A percentile compares a stretch with the other conserved stretches of the same genome.
Conservation (phyloP, 2,888 invertebrate genomes). For the Stictocephala bisonia region DNA sequence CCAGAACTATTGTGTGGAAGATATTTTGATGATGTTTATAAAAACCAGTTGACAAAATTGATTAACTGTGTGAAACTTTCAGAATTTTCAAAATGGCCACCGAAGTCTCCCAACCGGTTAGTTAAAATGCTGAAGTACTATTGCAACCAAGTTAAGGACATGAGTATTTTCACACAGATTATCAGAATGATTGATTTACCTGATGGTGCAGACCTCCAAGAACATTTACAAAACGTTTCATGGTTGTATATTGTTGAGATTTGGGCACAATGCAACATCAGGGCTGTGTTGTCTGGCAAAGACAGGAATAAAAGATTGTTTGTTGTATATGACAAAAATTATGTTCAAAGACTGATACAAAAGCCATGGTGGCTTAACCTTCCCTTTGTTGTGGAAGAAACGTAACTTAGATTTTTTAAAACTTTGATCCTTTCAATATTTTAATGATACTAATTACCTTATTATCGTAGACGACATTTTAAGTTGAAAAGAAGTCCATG, state of each 20-base stretch:
- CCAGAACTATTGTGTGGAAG: conserved; percentile 31
- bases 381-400: background rate
- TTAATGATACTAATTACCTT: no score
- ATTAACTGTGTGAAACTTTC: conserved; percentile 39
- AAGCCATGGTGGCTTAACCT: conserved; percentile 44
- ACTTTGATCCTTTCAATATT: no score
- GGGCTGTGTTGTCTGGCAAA: background rate
- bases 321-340: conserved; percentile 31
- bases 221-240: conserved; percentile 66
- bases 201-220: conserved; percentile 64
- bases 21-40: conserved; percentile 10
- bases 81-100: conserved; percentile 46
- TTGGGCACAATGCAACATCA: conserved; percentile 29
- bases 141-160: conserved; percentile 46
- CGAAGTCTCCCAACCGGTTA: conserved; percentile 36
- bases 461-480: no score
- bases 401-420: no score
- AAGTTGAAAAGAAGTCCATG: no score
- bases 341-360: conserved; percentile 15
- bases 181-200: conserved; percentile 65
- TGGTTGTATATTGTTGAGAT: conserved; percentile 63
- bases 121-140: conserved; percentile 47
- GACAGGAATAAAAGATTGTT: background rate
- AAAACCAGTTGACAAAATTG: conserved; percentile 38
- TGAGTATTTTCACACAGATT: conserved; percentile 55